phyloP scores from a whole-genome alignment of 1,140 invertebrate genomes.

The Drosophila nigromelanica region DNA sequence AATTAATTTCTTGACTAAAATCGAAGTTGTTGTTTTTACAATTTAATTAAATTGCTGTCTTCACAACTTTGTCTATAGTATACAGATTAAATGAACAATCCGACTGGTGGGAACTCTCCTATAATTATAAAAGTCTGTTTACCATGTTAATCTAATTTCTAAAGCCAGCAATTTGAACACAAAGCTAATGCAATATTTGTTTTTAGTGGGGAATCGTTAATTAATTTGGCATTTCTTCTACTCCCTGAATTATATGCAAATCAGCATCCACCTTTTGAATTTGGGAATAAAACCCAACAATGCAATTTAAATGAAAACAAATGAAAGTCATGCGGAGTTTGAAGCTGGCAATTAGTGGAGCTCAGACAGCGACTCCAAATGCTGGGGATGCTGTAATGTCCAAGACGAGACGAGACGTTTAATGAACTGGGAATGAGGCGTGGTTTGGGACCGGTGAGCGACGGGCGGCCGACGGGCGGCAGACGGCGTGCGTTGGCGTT shows the following conservation, averaged over 20 bases:
- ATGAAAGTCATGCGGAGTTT: slow-evolving; percentile 39
- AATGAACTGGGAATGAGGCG: slow-evolving; percentile 39
- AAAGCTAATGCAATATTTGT: slow-evolving; percentile 2
- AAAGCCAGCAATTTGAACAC: slow-evolving; percentile 5
- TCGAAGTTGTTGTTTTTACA: not conserved
- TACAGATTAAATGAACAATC: not conserved
- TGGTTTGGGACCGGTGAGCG: not conserved
- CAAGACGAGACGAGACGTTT: slow-evolving; percentile 11
- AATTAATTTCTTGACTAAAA: not conserved
- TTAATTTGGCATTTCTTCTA: slow-evolving; percentile 42
- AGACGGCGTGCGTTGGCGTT: not conserved
- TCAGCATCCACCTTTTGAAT: slow-evolving; percentile 8
- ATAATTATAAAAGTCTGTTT: not conserved
- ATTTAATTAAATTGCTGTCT: not conserved
- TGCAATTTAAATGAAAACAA: slow-evolving; percentile 19
- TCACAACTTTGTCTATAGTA: not conserved
- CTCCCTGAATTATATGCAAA: slow-evolving; percentile 32
- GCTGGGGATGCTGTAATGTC: slow-evolving; percentile 32
- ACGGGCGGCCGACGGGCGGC: not conserved
- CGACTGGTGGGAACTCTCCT: not conserved
- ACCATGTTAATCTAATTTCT: slow-evolving; percentile 8
- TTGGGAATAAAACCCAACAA: slow-evolving; percentile 21
- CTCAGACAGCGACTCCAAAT: slow-evolving; percentile 8
- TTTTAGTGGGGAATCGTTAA: slow-evolving; percentile 16
- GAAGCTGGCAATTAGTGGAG: slow-evolving; percentile 38